Evolutionary conservation across 2,888 invertebrate genomes (phyloP).

Genomic region (Blastobasis lacticolella): DNA sequence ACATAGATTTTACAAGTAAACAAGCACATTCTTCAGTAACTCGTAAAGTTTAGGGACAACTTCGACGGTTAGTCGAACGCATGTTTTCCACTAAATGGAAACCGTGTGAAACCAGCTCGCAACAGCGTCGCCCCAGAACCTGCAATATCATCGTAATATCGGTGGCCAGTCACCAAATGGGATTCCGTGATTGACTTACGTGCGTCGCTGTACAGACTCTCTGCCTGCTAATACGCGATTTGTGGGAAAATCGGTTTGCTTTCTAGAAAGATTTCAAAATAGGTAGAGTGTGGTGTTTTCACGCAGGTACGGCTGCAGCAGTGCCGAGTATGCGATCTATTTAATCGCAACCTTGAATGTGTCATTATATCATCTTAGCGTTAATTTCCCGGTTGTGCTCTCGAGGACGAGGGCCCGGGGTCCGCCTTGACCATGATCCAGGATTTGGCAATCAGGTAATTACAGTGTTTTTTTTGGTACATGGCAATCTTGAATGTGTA

Average conservation of each 20-base stretch:
- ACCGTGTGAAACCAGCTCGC: not conserved
- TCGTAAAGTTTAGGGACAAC: not conserved
- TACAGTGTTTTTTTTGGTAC: no score
- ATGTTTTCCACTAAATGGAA: not conserved
- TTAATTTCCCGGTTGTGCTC: no score
- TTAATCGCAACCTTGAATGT: no score
- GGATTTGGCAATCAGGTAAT: no score
- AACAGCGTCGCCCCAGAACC: slow-evolving; percentile 13
- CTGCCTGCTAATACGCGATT: slow-evolving; percentile 19
- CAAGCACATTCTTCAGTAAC: no score
- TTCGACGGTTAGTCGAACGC: not conserved
- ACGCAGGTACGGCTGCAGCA: not conserved
- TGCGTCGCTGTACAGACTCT: slow-evolving; percentile 21
- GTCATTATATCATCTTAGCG: no score
- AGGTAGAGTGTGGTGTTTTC: not conserved
- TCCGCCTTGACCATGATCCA: no score
- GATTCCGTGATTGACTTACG: slow-evolving; percentile 35
- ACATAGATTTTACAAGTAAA: no score
- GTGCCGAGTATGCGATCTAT: no score
- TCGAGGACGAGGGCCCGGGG: no score
- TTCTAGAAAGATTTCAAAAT: not conserved
- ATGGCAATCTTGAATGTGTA: no score
- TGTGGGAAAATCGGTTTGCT: slow-evolving; percentile 1
- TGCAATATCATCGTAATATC: slow-evolving; percentile 17
- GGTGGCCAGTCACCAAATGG: slow-evolving; percentile 23